These are phyloP conservation scores for Macquaria ambigua DNA, from an alignment of 2,113 vertebrate genomes.

Conservation along the genomic window DNA sequence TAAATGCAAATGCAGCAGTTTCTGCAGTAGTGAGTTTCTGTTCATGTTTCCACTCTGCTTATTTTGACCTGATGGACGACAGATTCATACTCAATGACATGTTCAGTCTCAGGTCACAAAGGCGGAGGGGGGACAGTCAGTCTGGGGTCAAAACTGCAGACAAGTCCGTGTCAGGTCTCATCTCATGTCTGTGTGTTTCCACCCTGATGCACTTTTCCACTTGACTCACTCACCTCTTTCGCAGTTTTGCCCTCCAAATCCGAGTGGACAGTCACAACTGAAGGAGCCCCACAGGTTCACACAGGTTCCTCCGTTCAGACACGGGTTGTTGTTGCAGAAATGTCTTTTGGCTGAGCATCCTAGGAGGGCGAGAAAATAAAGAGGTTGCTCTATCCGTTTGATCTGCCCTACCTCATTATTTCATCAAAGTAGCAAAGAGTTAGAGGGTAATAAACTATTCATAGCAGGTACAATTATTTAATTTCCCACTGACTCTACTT, in stretches of 20 bases:
- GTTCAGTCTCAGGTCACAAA: constrained; percentile 1
- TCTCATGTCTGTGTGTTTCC: neutral
- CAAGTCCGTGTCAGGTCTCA: neutral
- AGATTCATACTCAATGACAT: neutral
- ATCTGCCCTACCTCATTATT: constrained; percentile 59
- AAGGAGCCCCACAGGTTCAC: constrained; percentile 92
- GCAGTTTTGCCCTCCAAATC: constrained; percentile 92
- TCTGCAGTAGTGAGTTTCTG: neutral
- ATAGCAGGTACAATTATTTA: constrained; percentile 54
- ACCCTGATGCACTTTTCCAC: neutral
- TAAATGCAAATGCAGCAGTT: neutral
- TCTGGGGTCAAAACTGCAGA: neutral
- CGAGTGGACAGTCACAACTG: constrained; percentile 91
- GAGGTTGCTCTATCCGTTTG: constrained; percentile 19
- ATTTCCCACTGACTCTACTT: constrained; percentile 45
- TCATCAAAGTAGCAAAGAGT: constrained; percentile 45
- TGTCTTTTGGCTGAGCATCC: constrained; percentile 93
- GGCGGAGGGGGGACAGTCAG: neutral
- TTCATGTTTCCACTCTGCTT: neutral
- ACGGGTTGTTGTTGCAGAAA: constrained; percentile 89
- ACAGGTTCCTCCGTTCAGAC: constrained; percentile 92
- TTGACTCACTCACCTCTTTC: constrained; percentile 86
- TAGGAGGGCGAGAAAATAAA: constrained; percentile 54
- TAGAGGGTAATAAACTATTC: constrained; percentile 63
- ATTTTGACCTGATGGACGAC: neutral